These are phyloP conservation scores for Arctia plantaginis DNA, from an alignment of 2,888 invertebrate genomes.

Conservation along the genomic window DNA sequence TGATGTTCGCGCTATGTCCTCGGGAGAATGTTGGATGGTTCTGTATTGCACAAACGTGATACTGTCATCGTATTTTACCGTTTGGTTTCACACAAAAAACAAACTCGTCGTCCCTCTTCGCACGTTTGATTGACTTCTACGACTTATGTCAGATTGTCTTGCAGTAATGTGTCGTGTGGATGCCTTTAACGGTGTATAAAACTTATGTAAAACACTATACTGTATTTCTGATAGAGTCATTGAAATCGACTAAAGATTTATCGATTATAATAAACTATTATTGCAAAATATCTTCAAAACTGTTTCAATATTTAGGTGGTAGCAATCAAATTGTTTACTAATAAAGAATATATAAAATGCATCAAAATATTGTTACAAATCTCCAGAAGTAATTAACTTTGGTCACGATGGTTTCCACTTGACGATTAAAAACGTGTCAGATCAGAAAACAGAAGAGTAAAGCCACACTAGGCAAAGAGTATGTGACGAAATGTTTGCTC, in stretches of 20 bases:
- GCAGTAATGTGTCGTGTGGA: too few relatives aligned
- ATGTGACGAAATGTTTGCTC: conserved; percentile 9
- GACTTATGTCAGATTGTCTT: too few relatives aligned
- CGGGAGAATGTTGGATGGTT: background rate
- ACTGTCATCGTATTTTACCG: background rate
- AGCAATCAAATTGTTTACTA: conserved; percentile 33
- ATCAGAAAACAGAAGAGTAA: conserved; percentile 7
- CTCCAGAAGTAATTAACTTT: conserved; percentile 41
- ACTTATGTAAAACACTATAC: too few relatives aligned
- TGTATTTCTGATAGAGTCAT: background rate
- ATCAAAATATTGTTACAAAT: conserved; percentile 31
- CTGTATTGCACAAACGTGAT: background rate
- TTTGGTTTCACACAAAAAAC: too few relatives aligned
- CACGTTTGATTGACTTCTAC: too few relatives aligned
- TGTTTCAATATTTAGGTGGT: conserved; percentile 33
- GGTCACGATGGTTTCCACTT: conserved; percentile 23
- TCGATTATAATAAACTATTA: conserved; percentile 5
- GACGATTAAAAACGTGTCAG: conserved; percentile 13
- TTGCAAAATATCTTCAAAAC: conserved; percentile 19
- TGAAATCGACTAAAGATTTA: conserved; percentile 1
- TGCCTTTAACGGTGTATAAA: too few relatives aligned
- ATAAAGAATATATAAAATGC: conserved; percentile 18
- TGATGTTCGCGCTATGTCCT: background rate
- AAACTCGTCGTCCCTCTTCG: too few relatives aligned
- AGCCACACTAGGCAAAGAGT: background rate